A percentile compares a stretch with the other conserved stretches of the same genome.
phyloP scores from a whole-genome alignment of 2,888 invertebrate species.

The Apeira syringaria region DNA sequence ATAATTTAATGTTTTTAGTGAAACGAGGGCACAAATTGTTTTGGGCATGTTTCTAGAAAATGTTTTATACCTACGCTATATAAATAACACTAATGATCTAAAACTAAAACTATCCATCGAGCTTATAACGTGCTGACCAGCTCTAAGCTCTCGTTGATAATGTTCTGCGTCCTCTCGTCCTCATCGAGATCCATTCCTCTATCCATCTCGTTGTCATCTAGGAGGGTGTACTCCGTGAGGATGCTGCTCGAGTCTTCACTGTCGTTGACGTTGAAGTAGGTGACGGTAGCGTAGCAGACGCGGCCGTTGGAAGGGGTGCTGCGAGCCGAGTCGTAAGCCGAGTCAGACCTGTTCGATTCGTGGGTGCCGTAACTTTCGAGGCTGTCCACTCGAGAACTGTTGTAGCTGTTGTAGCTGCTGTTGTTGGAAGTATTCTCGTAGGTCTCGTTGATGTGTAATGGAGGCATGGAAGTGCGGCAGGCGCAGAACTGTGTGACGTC shows the following conservation, averaged over 20 bases:
- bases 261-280: constrained; percentile 73
- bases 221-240: constrained; percentile 70
- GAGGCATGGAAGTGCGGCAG: constrained; percentile 64
- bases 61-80: background rate
- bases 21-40: too few relatives aligned
- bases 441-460: constrained; percentile 48
- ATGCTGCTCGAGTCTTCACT: constrained; percentile 76
- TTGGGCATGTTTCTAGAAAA: too few relatives aligned
- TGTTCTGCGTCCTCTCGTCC: constrained; percentile 60
- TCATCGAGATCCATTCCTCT: constrained; percentile 47
- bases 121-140: constrained; percentile 72
- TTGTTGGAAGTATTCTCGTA: constrained; percentile 59
- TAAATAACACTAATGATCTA: background rate
- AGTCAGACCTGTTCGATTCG: constrained; percentile 65
- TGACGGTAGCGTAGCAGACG: constrained; percentile 71
- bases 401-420: constrained; percentile 64
- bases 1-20: too few relatives aligned
- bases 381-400: constrained; percentile 61
- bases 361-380: constrained; percentile 53
- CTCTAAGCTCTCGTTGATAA: constrained; percentile 74
- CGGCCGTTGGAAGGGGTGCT: constrained; percentile 60
- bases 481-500: constrained; percentile 68
- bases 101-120: constrained; percentile 10
- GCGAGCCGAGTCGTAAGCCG: constrained; percentile 71
- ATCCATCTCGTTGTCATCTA: constrained; percentile 61